Percentiles rank a stretch among this genome's conserved stretches.
Conservation (phyloP, 2,888 invertebrate genomes). For the Synanthedon myopaeformis region DNA sequence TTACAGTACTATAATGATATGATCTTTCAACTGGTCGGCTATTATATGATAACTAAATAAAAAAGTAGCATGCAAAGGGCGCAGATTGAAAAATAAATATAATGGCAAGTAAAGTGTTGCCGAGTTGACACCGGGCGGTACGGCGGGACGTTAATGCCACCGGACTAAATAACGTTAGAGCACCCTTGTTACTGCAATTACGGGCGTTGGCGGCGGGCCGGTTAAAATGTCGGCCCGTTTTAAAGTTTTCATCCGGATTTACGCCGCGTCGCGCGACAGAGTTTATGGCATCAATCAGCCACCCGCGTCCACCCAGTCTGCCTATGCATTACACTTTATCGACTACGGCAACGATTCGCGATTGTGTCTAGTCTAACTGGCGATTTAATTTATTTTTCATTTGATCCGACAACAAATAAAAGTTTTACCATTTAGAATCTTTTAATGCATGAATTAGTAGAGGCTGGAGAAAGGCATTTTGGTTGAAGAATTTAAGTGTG, state of each 20-base stretch:
- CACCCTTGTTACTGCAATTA: conserved; percentile 64
- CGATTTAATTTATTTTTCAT: conserved; percentile 10
- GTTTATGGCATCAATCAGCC: conserved; percentile 48
- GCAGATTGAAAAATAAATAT: conserved; percentile 47
- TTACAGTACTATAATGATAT: too few relatives aligned
- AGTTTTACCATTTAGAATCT: too few relatives aligned
- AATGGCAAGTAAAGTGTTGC: conserved; percentile 47
- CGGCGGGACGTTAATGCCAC: conserved; percentile 50
- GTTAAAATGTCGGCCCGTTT: conserved; percentile 36
- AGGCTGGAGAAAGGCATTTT: too few relatives aligned
- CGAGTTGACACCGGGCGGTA: conserved; percentile 44
- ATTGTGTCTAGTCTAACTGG: conserved; percentile 17
- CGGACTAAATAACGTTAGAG: conserved; percentile 62
- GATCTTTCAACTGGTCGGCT: too few relatives aligned
- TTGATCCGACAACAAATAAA: too few relatives aligned
- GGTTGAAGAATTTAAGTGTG: too few relatives aligned
- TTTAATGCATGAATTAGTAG: too few relatives aligned
- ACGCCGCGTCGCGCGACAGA: conserved; percentile 27
- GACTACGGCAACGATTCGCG: conserved; percentile 19
- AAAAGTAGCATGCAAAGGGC: conserved; percentile 15
- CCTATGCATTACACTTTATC: conserved; percentile 13
- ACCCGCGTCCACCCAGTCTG: conserved; percentile 3
- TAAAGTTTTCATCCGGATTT: conserved; percentile 49
- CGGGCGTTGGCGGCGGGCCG: conserved; percentile 19
- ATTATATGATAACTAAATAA: too few relatives aligned